A percentile compares a stretch with the other conserved stretches of the same genome.
Evolutionary conservation across 2,113 vertebrate genomes (phyloP).

Genomic region (Anser brachyrhynchus): DNA sequence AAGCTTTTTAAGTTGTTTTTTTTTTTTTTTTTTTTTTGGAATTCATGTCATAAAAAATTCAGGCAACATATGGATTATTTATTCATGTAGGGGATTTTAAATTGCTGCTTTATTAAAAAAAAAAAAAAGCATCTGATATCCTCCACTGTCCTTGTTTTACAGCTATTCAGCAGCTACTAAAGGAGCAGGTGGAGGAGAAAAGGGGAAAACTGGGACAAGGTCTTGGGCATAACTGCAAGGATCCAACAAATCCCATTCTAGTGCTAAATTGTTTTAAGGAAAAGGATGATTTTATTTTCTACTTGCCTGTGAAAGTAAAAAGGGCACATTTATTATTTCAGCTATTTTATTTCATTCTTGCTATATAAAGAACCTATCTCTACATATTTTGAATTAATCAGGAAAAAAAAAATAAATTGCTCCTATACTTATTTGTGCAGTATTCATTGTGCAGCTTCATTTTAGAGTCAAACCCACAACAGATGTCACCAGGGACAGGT

Average conservation of each 20-base stretch:
- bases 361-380: neutral
- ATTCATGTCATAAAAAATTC: conserved; percentile 63
- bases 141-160: neutral
- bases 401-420: neutral
- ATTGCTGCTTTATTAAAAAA: conserved; percentile 4
- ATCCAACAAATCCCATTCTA: neutral
- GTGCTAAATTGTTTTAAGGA: neutral
- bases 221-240: neutral
- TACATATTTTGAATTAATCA: neutral
- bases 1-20: conserved; percentile 46
- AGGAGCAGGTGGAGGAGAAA: neutral
- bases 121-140: neutral
- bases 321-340: conserved; percentile 1
- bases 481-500: neutral
- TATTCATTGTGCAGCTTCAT: no score
- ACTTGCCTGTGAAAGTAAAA: neutral
- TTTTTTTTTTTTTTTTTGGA: neutral
- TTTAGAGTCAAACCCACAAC: neutral
- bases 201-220: conserved; percentile 22
- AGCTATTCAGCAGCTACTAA: neutral
- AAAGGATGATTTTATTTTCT: conserved; percentile 2
- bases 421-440: neutral
- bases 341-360: neutral
- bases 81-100: neutral
- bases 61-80: conserved; percentile 66